Percentiles rank a stretch among this genome's conserved stretches.
Evolutionary conservation across 2,888 invertebrate genomes (phyloP).

Genomic region (Physocephala rufipes): DNA sequence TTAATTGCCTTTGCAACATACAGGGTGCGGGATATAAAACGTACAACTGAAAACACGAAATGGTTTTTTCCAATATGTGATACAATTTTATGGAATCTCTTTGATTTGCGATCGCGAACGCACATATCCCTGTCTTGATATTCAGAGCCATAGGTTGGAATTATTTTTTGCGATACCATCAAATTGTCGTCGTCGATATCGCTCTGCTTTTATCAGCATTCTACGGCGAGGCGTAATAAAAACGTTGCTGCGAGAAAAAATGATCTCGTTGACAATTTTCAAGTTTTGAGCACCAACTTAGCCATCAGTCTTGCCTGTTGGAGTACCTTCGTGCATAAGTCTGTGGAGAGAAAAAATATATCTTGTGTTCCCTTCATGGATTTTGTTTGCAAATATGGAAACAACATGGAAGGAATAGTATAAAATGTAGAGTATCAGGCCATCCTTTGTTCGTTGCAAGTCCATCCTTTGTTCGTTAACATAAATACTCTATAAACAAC

Average conservation of each 20-base stretch:
- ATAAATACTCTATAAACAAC: too few species aligned
- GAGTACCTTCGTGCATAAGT: slow-evolving; percentile 20
- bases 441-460: neutral
- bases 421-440: neutral
- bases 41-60: neutral
- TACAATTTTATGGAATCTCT: neutral
- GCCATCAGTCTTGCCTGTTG: slow-evolving; percentile 7
- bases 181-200: slow-evolving; percentile 10
- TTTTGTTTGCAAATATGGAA: slow-evolving; percentile 7
- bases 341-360: slow-evolving; percentile 16
- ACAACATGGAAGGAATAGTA: neutral
- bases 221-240: too few species aligned
- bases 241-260: slow-evolving; percentile 7
- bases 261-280: slow-evolving; percentile 30
- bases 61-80: neutral
- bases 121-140: slow-evolving; percentile 16
- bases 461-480: neutral
- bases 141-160: slow-evolving; percentile 7
- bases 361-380: neutral
- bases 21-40: slow-evolving; percentile 6
- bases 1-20: slow-evolving; percentile 34
- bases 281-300: slow-evolving; percentile 8
- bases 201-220: too few species aligned
- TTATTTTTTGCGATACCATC: slow-evolving; percentile 12
- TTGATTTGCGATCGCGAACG: neutral